Conservation (phyloP, 2,113 vertebrate species). For the Notothenia rossii region DNA sequence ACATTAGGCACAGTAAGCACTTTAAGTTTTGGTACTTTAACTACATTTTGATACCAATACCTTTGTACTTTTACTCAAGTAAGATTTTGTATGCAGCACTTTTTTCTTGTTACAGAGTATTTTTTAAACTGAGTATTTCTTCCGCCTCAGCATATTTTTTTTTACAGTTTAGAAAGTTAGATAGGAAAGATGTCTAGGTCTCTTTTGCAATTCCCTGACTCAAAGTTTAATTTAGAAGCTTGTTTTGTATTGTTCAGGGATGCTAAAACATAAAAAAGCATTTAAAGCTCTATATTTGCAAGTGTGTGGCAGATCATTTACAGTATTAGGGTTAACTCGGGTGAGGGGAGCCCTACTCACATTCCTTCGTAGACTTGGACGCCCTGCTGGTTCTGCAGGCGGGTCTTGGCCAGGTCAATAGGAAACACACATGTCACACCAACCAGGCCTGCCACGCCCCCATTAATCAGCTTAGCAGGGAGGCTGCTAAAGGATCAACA, state of each 20-base stretch:
- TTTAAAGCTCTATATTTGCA: neutral
- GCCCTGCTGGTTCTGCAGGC: slow-evolving; percentile 92
- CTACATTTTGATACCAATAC: no score
- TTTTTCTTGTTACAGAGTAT: no score
- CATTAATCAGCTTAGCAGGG: slow-evolving; percentile 91
- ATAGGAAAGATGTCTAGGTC: neutral
- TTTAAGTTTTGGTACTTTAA: no score
- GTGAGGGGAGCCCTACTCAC: slow-evolving; percentile 80
- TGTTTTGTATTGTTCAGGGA: neutral
- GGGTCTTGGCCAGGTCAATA: slow-evolving; percentile 92
- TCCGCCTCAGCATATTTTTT: no score
- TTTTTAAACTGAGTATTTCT: no score
- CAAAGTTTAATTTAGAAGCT: neutral
- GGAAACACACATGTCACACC: slow-evolving; percentile 94
- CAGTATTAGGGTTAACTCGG: neutral
- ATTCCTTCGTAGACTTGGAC: slow-evolving; percentile 87
- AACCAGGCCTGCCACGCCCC: slow-evolving; percentile 91
- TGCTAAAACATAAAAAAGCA: neutral
- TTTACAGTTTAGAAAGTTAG: slow-evolving; percentile 9
- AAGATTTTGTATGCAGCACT: no score
- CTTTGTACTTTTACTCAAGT: no score
- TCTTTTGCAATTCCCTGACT: neutral
- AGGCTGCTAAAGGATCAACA: slow-evolving; percentile 81
- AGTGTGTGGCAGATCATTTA: slow-evolving; percentile 3
- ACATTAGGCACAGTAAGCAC: no score